Percentiles rank a stretch among this genome's conserved stretches.
These are phyloP conservation scores for Trachelus troglodyta DNA, from an alignment of 2,888 invertebrate species.

Conservation along the genomic window DNA sequence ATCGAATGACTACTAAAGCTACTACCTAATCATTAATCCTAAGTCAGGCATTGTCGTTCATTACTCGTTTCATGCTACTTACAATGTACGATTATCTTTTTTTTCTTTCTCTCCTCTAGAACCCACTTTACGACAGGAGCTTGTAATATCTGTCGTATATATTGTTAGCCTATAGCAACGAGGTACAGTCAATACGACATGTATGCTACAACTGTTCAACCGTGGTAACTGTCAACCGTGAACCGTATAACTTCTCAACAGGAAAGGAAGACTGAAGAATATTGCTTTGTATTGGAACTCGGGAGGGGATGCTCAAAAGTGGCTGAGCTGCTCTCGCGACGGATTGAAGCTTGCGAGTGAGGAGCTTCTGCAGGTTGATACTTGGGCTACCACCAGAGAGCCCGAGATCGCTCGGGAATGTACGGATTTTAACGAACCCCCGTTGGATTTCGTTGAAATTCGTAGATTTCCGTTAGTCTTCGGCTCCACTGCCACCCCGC, in stretches of 20 bases:
- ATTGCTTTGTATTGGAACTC: neutral
- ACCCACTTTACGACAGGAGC: neutral
- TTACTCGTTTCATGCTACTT: neutral
- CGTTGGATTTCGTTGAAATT: neutral
- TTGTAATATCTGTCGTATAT: neutral
- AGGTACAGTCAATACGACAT: neutral
- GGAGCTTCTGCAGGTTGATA: neutral
- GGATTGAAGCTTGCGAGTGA: conserved; percentile 1
- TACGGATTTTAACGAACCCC: conserved; percentile 1
- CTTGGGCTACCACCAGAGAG: neutral
- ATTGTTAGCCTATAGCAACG: neutral
- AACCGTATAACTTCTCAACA: neutral
- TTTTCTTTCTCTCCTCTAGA: neutral
- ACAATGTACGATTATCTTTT: neutral
- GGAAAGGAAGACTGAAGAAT: neutral
- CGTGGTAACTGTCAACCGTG: neutral
- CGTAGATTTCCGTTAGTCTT: neutral
- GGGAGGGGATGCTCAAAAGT: neutral
- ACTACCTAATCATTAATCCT: neutral
- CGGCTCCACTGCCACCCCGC: neutral
- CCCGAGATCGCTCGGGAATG: neutral
- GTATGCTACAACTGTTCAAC: neutral
- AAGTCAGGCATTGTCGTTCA: neutral
- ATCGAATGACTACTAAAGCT: neutral
- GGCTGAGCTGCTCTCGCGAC: neutral